Evolutionary conservation across 2,113 vertebrate species (phyloP).

Genomic region (Tachuris rubrigastra): DNA sequence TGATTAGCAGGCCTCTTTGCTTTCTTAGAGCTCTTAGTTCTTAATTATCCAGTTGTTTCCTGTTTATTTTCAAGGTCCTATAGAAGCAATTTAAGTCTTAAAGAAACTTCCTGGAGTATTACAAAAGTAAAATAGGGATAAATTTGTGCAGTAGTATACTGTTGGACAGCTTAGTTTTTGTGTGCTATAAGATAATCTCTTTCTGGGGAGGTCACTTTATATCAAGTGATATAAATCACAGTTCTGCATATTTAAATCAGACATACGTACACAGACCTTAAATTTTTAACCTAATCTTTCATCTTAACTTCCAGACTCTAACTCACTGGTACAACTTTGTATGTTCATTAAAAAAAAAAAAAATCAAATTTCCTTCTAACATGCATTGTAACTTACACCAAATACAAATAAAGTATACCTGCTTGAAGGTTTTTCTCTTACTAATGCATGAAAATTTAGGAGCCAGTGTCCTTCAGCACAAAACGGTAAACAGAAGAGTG

Average conservation of each 20-base stretch:
- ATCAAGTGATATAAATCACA: background rate
- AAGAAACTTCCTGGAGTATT: background rate
- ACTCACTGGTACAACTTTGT: background rate
- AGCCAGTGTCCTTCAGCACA: background rate
- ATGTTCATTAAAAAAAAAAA: background rate
- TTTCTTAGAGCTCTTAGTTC: background rate
- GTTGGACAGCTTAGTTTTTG: background rate
- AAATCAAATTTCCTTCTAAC: too few species aligned
- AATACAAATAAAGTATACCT: background rate
- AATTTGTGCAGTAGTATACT: background rate
- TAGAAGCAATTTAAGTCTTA: background rate
- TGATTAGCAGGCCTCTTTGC: background rate
- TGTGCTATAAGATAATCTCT: background rate
- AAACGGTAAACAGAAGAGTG: background rate
- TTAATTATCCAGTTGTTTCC: background rate
- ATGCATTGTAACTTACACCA: background rate
- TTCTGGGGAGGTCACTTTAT: background rate
- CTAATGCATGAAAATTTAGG: background rate
- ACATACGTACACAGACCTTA: background rate
- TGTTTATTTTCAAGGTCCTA: rapidly evolving
- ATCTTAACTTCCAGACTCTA: background rate
- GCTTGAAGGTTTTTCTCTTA: background rate
- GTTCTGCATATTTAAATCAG: background rate
- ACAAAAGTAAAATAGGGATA: background rate
- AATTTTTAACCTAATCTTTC: background rate